Evolutionary conservation across 2,888 invertebrate species (phyloP).

Genomic region (Hyposoter dolosus): DNA sequence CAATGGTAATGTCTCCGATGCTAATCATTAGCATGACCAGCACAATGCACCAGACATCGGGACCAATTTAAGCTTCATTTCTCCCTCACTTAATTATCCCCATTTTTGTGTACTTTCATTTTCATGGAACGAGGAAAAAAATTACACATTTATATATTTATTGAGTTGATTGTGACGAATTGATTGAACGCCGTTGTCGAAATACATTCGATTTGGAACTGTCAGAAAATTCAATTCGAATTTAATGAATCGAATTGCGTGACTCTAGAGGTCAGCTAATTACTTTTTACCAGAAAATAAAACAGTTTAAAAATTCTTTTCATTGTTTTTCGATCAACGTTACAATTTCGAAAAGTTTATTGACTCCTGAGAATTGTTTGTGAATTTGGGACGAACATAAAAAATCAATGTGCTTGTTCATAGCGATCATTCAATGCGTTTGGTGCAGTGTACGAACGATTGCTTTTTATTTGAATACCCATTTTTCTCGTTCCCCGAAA

Average conservation of each 20-base stretch:
- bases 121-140: slow-evolving; percentile 25
- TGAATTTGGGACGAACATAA: too few relatives aligned
- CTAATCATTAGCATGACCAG: slow-evolving; percentile 66
- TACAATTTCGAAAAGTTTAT: too few relatives aligned
- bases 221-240: background rate
- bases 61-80: slow-evolving; percentile 46
- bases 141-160: slow-evolving; percentile 17
- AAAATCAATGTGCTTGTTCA: background rate
- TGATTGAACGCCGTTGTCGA: slow-evolving; percentile 50
- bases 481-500: slow-evolving; percentile 9
- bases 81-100: slow-evolving; percentile 53
- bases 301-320: too few relatives aligned
- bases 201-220: background rate
- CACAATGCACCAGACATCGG: slow-evolving; percentile 47
- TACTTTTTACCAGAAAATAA: background rate
- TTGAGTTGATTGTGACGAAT: slow-evolving; percentile 37
- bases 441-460: background rate
- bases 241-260: background rate
- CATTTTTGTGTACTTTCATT: slow-evolving; percentile 47
- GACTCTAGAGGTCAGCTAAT: background rate
- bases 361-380: too few relatives aligned
- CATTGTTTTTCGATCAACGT: too few relatives aligned
- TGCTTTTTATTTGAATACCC: slow-evolving; percentile 1
- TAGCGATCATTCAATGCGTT: background rate
- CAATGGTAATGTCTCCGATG: slow-evolving; percentile 60